Base-by-base conservation (phyloP, 1,140 invertebrate genomes). In the Drosophila elegans region DNA sequence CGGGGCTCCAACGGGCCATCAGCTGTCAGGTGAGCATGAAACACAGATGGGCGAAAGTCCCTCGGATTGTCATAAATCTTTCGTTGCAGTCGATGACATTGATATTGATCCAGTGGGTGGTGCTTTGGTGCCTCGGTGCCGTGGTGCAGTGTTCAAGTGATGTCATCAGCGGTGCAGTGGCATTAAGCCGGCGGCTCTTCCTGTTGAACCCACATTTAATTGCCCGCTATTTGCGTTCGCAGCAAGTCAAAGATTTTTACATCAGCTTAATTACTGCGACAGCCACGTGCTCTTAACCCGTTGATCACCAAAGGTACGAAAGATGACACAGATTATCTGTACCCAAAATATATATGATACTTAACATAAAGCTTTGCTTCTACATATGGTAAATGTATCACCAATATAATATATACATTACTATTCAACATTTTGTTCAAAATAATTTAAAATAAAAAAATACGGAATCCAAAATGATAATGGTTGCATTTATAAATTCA, bases 41-140 rank as follows among this genome's bases (percentile, higher is more conserved):
- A 39, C 42, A 60, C 52, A 42, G 66, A 45, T 21, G 55, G 39
- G 52, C 49, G 53, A 60, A 61, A 60, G 64, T 52, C 49, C 42
- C 67, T 53, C 32, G 48, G 48, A 74, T 73, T 78, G 73, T 71
- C 80, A 89, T 89, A 89, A 89, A 89, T 89, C 84, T 89, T 80
- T 89, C 80, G 77, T 27, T 36, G 44, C 77, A 72, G 67, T 59
- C 57, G 64, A 78, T 78, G 76, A 78, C 76, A 78, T 78, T 78
- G 64, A 68, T 21, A 21, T 21, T 21, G 16, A 21, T 64, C 64
- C 45, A 4, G 29, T 2, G 29, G 61, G 39, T 29, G 61, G 16
- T 44, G 53, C 12, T 45, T 48, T 49, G 41, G 67, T 52, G 61
- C 12, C 16, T 29, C 27, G 46, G 16, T 64, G 56, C 56, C 44